Conservation (phyloP, 2,113 vertebrate genomes). For the Hypanus sabinus region DNA sequence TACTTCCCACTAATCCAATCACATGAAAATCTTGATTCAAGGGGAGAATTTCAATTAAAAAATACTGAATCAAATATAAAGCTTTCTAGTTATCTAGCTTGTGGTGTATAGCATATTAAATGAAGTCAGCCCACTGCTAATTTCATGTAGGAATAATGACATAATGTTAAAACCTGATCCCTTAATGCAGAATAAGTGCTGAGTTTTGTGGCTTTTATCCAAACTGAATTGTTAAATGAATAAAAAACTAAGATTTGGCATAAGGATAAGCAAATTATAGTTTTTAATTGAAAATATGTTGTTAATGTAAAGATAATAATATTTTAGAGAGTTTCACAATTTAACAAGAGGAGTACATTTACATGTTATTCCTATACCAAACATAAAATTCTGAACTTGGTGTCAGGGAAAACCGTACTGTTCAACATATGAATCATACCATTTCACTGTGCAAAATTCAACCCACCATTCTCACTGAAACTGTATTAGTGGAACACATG, state of each 20-base stretch:
- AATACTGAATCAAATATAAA: neutral
- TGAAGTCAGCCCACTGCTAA: neutral
- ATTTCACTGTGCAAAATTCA: neutral
- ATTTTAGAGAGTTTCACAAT: neutral
- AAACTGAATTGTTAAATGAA: slow-evolving; percentile 8
- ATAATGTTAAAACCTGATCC: neutral
- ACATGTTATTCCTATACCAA: neutral
- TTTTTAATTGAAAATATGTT: neutral
- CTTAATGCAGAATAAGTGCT: neutral
- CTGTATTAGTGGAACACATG: neutral
- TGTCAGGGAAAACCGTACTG: too few species aligned
- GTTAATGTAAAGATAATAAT: neutral
- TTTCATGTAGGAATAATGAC: neutral
- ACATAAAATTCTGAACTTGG: too few species aligned
- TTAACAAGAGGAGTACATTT: neutral
- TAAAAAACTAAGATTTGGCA: neutral
- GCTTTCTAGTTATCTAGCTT: neutral
- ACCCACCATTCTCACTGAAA: neutral
- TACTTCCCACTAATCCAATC: neutral
- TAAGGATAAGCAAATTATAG: neutral
- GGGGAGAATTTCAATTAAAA: neutral
- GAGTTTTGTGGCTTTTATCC: neutral
- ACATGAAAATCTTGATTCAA: neutral
- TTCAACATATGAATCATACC: too few species aligned
- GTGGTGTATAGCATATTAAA: neutral